Evolutionary conservation across 2,113 vertebrate species (phyloP).

Genomic region (Engystomops pustulosus): DNA sequence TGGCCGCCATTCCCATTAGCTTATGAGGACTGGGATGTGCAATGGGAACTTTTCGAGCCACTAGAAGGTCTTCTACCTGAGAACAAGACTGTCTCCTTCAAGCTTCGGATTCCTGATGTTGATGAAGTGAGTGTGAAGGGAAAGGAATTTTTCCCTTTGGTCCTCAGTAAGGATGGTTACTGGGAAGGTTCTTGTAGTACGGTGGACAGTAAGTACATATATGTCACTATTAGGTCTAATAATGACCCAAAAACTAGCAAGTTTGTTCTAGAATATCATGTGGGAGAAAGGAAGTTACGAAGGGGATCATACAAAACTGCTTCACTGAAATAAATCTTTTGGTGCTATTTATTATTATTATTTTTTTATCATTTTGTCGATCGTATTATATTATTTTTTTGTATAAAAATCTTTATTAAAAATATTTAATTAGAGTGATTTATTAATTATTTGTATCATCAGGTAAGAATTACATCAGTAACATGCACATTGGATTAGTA

Average conservation of each 20-base stretch:
- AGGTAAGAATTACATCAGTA: too few species aligned
- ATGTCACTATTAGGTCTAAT: constrained; percentile 47
- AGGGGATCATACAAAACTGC: neutral
- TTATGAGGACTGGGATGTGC: constrained; percentile 59
- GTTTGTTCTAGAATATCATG: constrained; percentile 61
- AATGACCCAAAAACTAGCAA: constrained; percentile 11
- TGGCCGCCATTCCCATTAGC: constrained; percentile 62
- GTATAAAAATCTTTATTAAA: neutral
- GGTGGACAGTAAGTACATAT: constrained; percentile 42
- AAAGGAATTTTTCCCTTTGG: constrained; percentile 30
- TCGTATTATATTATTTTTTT: neutral
- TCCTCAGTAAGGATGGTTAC: constrained; percentile 54
- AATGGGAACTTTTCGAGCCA: constrained; percentile 63
- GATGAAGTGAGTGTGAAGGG: constrained; percentile 51
- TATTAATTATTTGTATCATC: neutral
- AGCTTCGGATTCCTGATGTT: constrained; percentile 61
- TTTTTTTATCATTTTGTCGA: neutral
- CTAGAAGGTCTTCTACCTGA: constrained; percentile 62
- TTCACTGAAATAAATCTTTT: neutral
- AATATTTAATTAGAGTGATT: neutral
- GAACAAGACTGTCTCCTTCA: constrained; percentile 60
- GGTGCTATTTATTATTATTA: constrained; percentile 19
- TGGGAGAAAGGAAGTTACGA: constrained; percentile 34
- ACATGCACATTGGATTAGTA: too few species aligned
- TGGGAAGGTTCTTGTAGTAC: constrained; percentile 64